phyloP scores from a whole-genome alignment of 2,113 vertebrate species.

The Sceloporus undulatus region DNA sequence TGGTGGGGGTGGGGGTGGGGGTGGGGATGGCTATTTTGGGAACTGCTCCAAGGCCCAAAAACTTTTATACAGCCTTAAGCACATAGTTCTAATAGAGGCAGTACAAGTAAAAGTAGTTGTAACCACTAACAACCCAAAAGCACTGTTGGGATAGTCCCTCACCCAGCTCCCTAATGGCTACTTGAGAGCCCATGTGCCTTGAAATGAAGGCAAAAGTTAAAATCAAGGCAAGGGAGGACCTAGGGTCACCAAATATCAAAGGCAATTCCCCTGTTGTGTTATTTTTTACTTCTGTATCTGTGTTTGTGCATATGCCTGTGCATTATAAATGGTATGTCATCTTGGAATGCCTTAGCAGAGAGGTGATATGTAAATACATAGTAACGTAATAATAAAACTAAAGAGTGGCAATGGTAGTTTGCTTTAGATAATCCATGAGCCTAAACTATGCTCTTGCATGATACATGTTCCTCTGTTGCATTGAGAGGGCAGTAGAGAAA shows the following conservation, averaged over 20 bases:
- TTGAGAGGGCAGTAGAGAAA: background rate
- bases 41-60: too few relatives aligned
- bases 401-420: background rate
- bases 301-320: background rate
- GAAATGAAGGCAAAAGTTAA: background rate
- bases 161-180: background rate
- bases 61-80: too few relatives aligned
- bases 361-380: background rate
- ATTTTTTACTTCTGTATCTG: background rate
- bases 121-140: background rate
- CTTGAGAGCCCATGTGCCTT: background rate
- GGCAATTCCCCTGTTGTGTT: background rate
- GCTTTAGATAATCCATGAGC: background rate
- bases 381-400: background rate
- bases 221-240: too few relatives aligned
- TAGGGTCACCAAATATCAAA: background rate
- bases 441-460: background rate
- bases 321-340: background rate
- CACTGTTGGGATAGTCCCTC: background rate
- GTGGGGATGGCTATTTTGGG: too few relatives aligned
- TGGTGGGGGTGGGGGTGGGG: too few relatives aligned
- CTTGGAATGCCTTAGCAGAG: background rate
- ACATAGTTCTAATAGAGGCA: background rate
- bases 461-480: background rate
- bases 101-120: background rate